Evolutionary conservation across 2,797 vertebrate species (phyloP), one percentile per base, ranked within the genome.

Genomic region (Rhinoraja longicauda): DNA sequence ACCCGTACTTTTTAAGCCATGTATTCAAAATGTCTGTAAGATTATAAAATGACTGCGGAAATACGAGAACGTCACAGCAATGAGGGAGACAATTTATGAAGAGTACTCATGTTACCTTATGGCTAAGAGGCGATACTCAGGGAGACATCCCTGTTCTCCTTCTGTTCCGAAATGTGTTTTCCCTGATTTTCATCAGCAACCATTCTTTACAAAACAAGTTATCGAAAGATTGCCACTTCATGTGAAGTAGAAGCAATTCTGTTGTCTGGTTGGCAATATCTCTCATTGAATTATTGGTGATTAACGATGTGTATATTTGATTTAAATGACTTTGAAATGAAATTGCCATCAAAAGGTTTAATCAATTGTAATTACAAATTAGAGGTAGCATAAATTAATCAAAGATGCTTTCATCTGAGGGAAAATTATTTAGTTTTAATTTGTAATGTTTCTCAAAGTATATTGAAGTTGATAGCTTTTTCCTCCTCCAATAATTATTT

Each of bases 331-430:
- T 75, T 72, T 15, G 12, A 90, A 90, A 90, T 67, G 64, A 90
- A 84, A 84, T 84, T 88, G 59, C 24, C 59, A 64, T 88, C 84
- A 88, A 32, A 64, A 29, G 90, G 21, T 73, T 92, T 45, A 53
- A 92, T 75, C 90, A 92, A 72, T 92, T 75, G 53, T 53, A 70
- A 75, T 73, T 73, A 73, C 13, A 45, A 72, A 92, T 73, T 92
- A 75, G 36, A 57, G 24, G 15, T 39, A n/a, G 21, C 0, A 72
- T 57, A 73, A 75, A 92, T 92, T 75, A 73, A 73, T 75, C 70
- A 92, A 75, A 75, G 24, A 39, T 57, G 45, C 45, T 92, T 2
- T 53, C 64, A 92, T 53, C 36, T 73, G 70, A 75, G 36, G 29
- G 24, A 12, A 67, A 36, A 12, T 73, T 24, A 57, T 72, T 75